Evolutionary conservation across 2,797 vertebrate species (phyloP).

Genomic region (Taeniopygia guttata): DNA sequence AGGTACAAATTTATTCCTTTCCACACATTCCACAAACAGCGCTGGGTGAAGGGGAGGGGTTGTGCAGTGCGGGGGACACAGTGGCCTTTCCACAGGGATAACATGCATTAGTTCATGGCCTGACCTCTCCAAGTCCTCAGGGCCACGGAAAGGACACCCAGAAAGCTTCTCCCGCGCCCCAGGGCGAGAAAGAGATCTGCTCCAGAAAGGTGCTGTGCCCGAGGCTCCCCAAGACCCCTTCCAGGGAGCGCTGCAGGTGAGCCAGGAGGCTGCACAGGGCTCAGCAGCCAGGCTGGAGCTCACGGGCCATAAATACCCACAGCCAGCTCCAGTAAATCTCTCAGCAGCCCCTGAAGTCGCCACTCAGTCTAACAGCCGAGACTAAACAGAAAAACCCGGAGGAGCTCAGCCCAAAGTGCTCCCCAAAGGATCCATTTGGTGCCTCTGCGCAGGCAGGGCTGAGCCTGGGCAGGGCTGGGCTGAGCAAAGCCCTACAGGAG

Average conservation of each 20-base stretch:
- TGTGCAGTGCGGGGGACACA: neutral
- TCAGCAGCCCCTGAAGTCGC: neutral
- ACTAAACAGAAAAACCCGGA: neutral
- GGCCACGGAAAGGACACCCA: accelerated
- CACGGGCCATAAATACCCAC: neutral
- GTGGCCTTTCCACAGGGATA: neutral
- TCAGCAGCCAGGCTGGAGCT: neutral
- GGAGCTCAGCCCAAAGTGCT: neutral
- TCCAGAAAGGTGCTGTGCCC: neutral
- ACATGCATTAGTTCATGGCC: accelerated
- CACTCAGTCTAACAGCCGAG: neutral
- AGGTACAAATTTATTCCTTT: neutral
- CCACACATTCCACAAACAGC: neutral
- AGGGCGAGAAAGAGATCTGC: neutral
- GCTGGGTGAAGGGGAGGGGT: neutral
- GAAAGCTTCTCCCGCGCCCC: neutral
- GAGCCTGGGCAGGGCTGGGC: neutral
- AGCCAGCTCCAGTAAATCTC: conserved; percentile 19
- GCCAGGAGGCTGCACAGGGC: neutral
- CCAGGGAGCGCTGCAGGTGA: neutral
- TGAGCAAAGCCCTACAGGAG: neutral
- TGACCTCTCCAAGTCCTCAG: neutral
- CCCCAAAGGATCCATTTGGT: neutral
- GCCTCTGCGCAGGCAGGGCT: neutral
- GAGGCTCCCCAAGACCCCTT: neutral